phyloP scores from a whole-genome alignment of 2,888 invertebrate genomes.

The Capitulum mitella region DNA sequence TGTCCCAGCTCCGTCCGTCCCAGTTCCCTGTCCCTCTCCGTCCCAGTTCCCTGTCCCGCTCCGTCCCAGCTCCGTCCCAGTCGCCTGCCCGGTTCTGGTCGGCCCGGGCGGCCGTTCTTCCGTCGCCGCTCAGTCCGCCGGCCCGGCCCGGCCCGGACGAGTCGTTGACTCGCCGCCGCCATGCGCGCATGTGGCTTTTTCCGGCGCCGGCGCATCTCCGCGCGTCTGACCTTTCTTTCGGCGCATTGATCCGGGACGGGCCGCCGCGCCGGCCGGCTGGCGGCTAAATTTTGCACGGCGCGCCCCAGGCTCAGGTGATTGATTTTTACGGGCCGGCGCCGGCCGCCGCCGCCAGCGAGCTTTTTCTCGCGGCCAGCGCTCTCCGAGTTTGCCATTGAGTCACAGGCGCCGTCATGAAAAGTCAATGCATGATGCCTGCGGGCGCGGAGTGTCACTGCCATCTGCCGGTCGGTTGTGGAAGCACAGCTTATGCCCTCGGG shows the following conservation, averaged over 20 bases:
- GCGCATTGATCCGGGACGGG: not conserved
- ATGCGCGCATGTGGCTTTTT: constrained; percentile 4
- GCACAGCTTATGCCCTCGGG: not conserved
- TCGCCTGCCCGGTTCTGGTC: no score
- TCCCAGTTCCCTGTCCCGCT: no score
- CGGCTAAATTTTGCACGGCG: constrained; percentile 12
- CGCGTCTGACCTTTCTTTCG: constrained; percentile 18
- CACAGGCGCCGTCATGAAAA: constrained; percentile 16
- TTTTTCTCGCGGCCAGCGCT: constrained; percentile 9
- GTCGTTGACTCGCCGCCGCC: constrained; percentile 4
- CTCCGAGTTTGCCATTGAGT: constrained; percentile 1
- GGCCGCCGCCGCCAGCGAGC: not conserved
- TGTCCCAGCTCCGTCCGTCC: no score
- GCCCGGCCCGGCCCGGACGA: not conserved
- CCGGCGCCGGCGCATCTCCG: not conserved
- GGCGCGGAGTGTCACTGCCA: not conserved
- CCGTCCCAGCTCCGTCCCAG: no score
- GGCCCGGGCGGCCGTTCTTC: no score
- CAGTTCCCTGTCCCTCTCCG: no score
- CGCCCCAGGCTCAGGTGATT: not conserved
- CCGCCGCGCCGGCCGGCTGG: no score
- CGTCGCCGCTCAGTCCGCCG: not conserved
- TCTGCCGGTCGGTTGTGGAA: not conserved
- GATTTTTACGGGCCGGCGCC: constrained; percentile 6
- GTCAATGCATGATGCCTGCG: not conserved